A percentile compares a stretch with the other conserved stretches of the same genome.
These are phyloP conservation scores for Thunnus maccoyii DNA, from an alignment of 2,113 vertebrate genomes.

Conservation along the genomic window DNA sequence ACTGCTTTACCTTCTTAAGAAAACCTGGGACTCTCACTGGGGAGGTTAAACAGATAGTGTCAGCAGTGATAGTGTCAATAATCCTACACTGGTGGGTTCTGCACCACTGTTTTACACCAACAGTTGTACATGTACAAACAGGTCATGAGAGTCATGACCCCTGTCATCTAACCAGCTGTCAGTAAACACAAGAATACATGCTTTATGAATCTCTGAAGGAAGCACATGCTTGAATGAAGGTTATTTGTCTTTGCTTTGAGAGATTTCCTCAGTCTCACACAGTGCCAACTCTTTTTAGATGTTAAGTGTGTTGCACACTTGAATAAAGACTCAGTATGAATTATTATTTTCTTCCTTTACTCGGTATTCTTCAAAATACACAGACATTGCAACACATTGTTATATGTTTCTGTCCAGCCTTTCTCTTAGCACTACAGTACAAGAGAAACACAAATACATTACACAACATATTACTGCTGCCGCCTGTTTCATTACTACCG, in stretches of 20 bases:
- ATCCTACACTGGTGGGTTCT: neutral
- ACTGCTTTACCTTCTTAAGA: neutral
- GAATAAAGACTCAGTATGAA: too few relatives aligned
- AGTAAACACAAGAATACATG: neutral
- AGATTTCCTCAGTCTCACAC: neutral
- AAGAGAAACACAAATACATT: too few relatives aligned
- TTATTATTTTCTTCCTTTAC: too few relatives aligned
- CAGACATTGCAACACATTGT: too few relatives aligned
- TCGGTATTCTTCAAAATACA: too few relatives aligned
- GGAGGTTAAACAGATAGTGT: neutral
- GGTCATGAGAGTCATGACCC: neutral
- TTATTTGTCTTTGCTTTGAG: neutral
- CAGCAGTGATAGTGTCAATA: constrained; percentile 10
- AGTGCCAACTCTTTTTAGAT: too few relatives aligned
- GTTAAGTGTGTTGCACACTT: too few relatives aligned
- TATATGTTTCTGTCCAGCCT: too few relatives aligned
- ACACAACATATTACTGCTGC: too few relatives aligned
- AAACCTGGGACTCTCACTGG: neutral
- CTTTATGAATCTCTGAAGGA: neutral
- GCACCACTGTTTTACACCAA: neutral
- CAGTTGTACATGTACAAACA: neutral
- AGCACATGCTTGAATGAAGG: neutral
- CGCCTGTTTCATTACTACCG: too few relatives aligned
- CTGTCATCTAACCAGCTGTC: neutral
- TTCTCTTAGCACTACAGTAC: too few relatives aligned